Conservation (phyloP, 2,797 vertebrate genomes). For the Coracias cyanogaster region DNA sequence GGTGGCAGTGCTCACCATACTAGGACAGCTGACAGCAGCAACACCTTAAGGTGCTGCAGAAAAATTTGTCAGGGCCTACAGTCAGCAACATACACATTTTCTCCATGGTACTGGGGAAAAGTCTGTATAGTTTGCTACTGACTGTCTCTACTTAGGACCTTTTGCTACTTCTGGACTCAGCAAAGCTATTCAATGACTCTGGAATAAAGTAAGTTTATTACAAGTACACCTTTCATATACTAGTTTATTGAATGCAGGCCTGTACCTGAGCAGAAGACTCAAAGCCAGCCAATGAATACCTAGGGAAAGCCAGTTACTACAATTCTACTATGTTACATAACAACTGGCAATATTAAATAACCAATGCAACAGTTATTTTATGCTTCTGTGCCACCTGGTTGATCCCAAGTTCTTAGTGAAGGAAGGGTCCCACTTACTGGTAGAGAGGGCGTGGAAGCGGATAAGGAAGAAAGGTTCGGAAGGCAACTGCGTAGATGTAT, state of each 20-base stretch:
- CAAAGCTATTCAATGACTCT: not conserved
- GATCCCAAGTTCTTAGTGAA: not conserved
- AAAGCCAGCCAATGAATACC: not conserved
- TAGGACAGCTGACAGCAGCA: not conserved
- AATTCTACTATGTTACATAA: not conserved
- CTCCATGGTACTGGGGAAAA: not conserved
- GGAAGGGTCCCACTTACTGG: slow-evolving; percentile 81
- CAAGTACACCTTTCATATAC: not conserved
- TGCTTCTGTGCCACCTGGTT: not conserved
- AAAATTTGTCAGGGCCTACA: not conserved
- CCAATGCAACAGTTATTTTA: not conserved
- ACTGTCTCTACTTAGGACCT: not conserved
- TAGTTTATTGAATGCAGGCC: not conserved
- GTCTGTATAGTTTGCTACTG: not conserved
- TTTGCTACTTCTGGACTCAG: not conserved
- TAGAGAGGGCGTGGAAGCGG: slow-evolving; percentile 88
- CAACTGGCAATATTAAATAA: not conserved
- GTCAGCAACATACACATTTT: not conserved
- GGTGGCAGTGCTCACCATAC: not conserved
- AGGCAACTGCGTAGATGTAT: slow-evolving; percentile 84
- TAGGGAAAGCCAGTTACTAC: not conserved
- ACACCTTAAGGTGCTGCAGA: not conserved
- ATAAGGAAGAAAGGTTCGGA: slow-evolving; percentile 86
- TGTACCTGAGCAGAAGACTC: not conserved
- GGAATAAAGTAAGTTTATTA: not conserved